Base-by-base conservation (phyloP, 1,140 invertebrate genomes). In the Ceratitis capitata region DNA sequence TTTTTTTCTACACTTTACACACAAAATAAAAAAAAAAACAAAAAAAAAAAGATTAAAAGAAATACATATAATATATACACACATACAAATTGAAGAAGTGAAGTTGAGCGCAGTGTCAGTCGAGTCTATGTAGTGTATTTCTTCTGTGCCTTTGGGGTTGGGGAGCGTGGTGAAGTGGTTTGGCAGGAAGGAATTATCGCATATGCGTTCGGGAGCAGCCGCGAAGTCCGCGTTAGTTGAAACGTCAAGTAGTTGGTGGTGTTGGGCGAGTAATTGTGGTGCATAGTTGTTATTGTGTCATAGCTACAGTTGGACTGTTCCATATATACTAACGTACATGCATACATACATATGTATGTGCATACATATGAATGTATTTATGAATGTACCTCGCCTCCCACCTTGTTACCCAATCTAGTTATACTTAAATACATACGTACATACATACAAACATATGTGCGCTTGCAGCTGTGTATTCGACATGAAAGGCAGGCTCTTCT, bases 141-240 rank as follows among this genome's bases (percentile, higher is more conserved):
- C 4, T 47, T 5, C 45, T 23, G 51, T 19, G 51, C 23, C 19
- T 23, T 56, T 56, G 23, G 19, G 51, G 19, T 26, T 7, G 26
- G 12, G 32, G 29, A 69, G 69, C 45, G 39, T 4, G 26, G 42
- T 39, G 69, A 2, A 78, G 35, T 45, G 69, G n/a, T n/a, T n/a
- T 78, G 39, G 3, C 26, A 23, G 51, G 19, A 42, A 78, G 69
- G 23, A 78, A 78, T 78, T 78, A 78, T 78, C 69, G 69, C 69
- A 32, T 69, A 32, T 32, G 61, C 61, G 32, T 69, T 39, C 61
- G 61, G 61, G 61, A 69, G 61, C 61, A 69, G 12, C 61, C 74
- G 29, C 51, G 83, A 58, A 29, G 32, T 89, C 85, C 87, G 74
- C 86, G 83, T 82, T 85, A 85, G 84, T n/a, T n/a, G n/a, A n/a